A percentile compares a stretch with the other conserved stretches of the same genome.
Evolutionary conservation across 2,888 invertebrate species (phyloP).

Genomic region (Platycheirus rosarum): DNA sequence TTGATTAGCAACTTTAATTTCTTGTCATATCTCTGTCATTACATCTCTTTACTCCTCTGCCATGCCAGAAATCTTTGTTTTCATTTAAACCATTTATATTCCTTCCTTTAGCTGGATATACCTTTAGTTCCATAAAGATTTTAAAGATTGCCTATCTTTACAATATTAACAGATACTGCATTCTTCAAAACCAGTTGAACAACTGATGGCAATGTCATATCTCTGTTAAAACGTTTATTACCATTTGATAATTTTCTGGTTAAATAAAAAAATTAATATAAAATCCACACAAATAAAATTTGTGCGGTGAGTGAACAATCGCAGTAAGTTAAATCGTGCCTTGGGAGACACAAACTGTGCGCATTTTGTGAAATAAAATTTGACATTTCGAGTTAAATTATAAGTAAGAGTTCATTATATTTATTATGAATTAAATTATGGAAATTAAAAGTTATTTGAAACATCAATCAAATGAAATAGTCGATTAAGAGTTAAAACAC

Average conservation of each 20-base stretch:
- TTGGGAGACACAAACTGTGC: slow-evolving; percentile 6
- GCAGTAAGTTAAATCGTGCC: slow-evolving; percentile 35
- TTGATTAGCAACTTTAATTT: neutral
- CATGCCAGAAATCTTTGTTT: neutral
- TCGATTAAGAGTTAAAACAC: no score
- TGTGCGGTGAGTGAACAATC: slow-evolving; percentile 9
- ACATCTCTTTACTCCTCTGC: neutral
- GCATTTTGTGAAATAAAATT: neutral
- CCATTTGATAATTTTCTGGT: slow-evolving; percentile 48
- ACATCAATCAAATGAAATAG: no score
- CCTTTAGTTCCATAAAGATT: neutral
- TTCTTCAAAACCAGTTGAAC: slow-evolving; percentile 1
- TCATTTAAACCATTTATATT: neutral
- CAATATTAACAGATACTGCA: neutral
- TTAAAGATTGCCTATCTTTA: slow-evolving; percentile 21
- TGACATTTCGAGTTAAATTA: neutral
- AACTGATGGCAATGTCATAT: slow-evolving; percentile 20
- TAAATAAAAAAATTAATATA: slow-evolving; percentile 57
- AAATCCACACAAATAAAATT: slow-evolving; percentile 35
- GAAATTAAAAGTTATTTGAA: no score
- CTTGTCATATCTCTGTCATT: neutral
- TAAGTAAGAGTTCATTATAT: no score
- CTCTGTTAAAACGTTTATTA: slow-evolving; percentile 49
- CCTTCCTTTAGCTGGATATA: neutral
- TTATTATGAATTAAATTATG: no score